These are phyloP conservation scores for Cephalopachus bancanus DNA, from an alignment of 2,797 vertebrate genomes.

Conservation along the genomic window DNA sequence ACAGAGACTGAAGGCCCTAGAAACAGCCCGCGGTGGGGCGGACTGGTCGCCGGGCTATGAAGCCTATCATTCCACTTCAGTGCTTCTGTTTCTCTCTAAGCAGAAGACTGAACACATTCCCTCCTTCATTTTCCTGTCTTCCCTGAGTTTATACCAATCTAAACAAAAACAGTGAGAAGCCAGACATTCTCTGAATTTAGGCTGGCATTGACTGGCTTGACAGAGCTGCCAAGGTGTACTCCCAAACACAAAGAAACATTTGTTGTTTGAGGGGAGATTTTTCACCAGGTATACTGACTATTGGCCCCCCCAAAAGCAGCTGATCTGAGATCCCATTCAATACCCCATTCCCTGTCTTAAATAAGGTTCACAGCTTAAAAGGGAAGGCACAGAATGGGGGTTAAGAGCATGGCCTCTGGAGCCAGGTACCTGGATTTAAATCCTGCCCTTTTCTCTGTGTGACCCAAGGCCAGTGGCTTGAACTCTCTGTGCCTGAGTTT, in stretches of 20 bases:
- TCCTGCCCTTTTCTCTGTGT: background rate
- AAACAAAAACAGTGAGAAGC: constrained; percentile 60
- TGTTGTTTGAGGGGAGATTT: background rate
- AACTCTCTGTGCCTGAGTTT: background rate
- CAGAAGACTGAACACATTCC: background rate
- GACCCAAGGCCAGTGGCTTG: background rate
- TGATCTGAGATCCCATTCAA: background rate
- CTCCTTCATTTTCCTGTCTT: constrained; percentile 36
- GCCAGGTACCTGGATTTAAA: background rate
- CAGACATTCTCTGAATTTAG: background rate
- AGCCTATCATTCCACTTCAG: background rate
- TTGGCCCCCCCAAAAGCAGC: background rate
- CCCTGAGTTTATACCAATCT: background rate
- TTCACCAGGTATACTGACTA: background rate
- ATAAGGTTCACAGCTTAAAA: rapidly evolving
- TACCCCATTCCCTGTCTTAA: background rate
- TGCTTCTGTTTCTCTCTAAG: background rate
- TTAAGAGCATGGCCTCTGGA: background rate
- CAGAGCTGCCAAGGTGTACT: background rate
- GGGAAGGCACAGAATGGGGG: rapidly evolving
- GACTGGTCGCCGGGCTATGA: rapidly evolving
- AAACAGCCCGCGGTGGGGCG: rapidly evolving
- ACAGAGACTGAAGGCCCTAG: background rate
- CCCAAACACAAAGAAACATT: background rate
- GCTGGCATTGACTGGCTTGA: background rate